A percentile compares a stretch with the other conserved stretches of the same genome.
These are phyloP conservation scores for Aquatica leii DNA, from an alignment of 2,888 invertebrate species.

Conservation along the genomic window DNA sequence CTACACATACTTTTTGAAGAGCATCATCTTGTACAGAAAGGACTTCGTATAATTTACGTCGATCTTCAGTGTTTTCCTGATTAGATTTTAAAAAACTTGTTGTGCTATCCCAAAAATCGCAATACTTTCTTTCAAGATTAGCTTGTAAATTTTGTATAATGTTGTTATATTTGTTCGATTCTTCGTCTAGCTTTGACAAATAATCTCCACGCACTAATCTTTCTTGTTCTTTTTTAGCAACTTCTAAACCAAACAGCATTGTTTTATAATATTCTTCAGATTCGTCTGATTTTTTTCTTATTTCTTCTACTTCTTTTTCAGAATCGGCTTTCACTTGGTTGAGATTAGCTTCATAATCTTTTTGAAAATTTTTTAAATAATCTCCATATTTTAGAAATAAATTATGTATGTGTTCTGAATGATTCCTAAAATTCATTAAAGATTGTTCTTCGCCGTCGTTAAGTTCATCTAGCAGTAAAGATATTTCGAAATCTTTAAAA, in stretches of 20 bases:
- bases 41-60: slow-evolving; percentile 47
- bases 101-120: slow-evolving; percentile 48
- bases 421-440: slow-evolving; percentile 54
- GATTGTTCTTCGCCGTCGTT: slow-evolving; percentile 58
- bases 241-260: slow-evolving; percentile 63
- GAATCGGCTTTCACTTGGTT: slow-evolving; percentile 58
- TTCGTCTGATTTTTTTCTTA: slow-evolving; percentile 59
- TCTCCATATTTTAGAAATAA: slow-evolving; percentile 54
- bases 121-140: slow-evolving; percentile 47
- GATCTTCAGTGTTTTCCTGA: slow-evolving; percentile 21
- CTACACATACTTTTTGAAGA: slow-evolving; percentile 38
- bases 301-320: slow-evolving; percentile 60
- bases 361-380: slow-evolving; percentile 52
- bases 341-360: slow-evolving; percentile 51
- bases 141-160: slow-evolving; percentile 47
- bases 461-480: slow-evolving; percentile 58
- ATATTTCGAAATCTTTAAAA: slow-evolving; percentile 60
- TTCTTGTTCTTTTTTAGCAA: slow-evolving; percentile 54
- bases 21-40: slow-evolving; percentile 50
- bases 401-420: slow-evolving; percentile 57
- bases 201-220: slow-evolving; percentile 53
- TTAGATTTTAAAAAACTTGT: slow-evolving; percentile 44
- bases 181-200: slow-evolving; percentile 53
- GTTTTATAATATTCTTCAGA: slow-evolving; percentile 63
- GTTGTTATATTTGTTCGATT: slow-evolving; percentile 48